Base-by-base conservation (phyloP, 2,797 vertebrate species). In the Cacajao melanocephalus region DNA sequence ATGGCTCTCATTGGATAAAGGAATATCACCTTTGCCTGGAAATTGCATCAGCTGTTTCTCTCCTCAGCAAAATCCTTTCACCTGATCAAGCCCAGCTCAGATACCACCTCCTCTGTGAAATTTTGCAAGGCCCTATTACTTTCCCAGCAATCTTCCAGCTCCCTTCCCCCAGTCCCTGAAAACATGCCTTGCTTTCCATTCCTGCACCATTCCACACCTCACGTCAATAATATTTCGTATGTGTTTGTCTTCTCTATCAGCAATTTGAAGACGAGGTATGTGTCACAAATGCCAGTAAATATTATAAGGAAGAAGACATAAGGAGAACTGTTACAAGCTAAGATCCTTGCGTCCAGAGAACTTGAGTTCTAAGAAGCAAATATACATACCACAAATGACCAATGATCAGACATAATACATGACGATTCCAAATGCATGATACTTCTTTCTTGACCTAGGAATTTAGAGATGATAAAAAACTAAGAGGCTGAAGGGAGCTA, bases 151-250 rank as follows among this genome's bases (percentile, higher is more conserved):
- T 22, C 5, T 26, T 36, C 9, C 5, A 2, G 76, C 10, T 48
- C 17, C 20, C 0, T 30, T n/a, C 19, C 24, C 7, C 14, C 22
- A 26, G 11, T 1, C 20, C 20, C 24, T 9, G 26, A 22, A 24
- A 20, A 2, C 4, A 41, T 39, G 19, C 2, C 5, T 4, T 30
- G 12, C 17, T 36, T 50, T 70, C 17, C 5, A 13, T 41, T 3
- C 20, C 9, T 9, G 20, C 1, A n/a, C 4, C 2, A 19, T 58
- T 64, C 9, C 36, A 28, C 13, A 9, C 0, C 4, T 15, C 12
- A 2, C n/a, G 48, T 64, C 30, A 0, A 9, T 15, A 26, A 26
- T 30, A 52, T 48, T 33, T 0, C 33, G 1, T 9, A 17, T 24
- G 0, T 46, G 15, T 30, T 11, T n/a, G 36, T n/a, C 36, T 80